Evolutionary conservation across 2,888 invertebrate genomes (phyloP).

Genomic region (Thymelicus sylvestris): DNA sequence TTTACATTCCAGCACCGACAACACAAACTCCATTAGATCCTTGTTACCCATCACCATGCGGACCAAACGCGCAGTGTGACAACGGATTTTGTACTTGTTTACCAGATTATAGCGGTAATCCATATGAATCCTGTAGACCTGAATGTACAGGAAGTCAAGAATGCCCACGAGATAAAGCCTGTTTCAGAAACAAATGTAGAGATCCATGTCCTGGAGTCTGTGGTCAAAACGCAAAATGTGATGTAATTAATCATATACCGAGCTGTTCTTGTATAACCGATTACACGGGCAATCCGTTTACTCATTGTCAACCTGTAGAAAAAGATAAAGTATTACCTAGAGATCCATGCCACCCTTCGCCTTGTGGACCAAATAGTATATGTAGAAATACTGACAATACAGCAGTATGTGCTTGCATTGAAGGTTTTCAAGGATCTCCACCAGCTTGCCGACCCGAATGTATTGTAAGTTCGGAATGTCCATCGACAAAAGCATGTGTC

Average conservation of each 20-base stretch:
- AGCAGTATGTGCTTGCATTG: slow-evolving; percentile 91
- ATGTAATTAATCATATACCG: slow-evolving; percentile 90
- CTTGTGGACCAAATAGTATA: slow-evolving; percentile 91
- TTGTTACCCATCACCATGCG: slow-evolving; percentile 90
- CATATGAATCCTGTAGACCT: slow-evolving; percentile 88
- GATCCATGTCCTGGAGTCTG: slow-evolving; percentile 91
- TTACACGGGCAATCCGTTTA: slow-evolving; percentile 90
- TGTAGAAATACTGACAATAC: slow-evolving; percentile 91
- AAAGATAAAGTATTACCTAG: slow-evolving; percentile 56
- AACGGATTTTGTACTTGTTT: slow-evolving; percentile 89
- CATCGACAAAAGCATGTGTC: slow-evolving; percentile 91
- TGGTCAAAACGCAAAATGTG: slow-evolving; percentile 89
- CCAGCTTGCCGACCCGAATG: slow-evolving; percentile 94
- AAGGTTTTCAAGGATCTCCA: slow-evolving; percentile 91
- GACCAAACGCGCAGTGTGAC: slow-evolving; percentile 88
- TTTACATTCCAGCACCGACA: slow-evolving; percentile 62
- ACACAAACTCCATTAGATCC: slow-evolving; percentile 78
- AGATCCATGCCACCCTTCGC: slow-evolving; percentile 91
- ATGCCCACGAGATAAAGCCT: slow-evolving; percentile 88
- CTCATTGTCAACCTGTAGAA: slow-evolving; percentile 72
- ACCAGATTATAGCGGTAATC: slow-evolving; percentile 88
- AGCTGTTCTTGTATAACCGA: slow-evolving; percentile 88
- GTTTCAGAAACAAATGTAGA: slow-evolving; percentile 89
- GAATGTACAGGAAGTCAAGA: slow-evolving; percentile 90
- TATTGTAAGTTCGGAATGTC: slow-evolving; percentile 92